Conservation (phyloP, 2,888 invertebrate species). For the Spodoptera exigua region DNA sequence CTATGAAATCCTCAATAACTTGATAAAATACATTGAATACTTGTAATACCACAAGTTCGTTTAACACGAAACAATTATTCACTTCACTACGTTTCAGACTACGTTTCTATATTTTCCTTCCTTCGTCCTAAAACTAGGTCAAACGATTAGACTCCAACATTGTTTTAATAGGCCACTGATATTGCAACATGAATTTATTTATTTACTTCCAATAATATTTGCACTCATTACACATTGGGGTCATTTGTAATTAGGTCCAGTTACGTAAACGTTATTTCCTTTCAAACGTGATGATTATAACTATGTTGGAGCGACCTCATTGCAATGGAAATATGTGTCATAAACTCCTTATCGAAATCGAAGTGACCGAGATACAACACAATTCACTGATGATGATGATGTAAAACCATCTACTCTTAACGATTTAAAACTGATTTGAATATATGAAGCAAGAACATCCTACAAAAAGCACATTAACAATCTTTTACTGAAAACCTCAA, state of each 20-base stretch:
- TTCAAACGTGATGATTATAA: constrained; percentile 1
- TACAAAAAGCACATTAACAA: constrained; percentile 14
- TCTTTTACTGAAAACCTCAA: constrained; percentile 13
- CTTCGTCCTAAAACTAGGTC: constrained; percentile 48
- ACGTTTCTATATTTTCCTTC: constrained; percentile 48
- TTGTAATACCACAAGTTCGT: constrained; percentile 11
- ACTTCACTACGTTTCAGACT: constrained; percentile 20
- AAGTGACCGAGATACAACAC: constrained; percentile 9
- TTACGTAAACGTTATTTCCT: constrained; percentile 16
- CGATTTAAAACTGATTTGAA: constrained; percentile 2
- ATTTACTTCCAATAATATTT: constrained; percentile 44
- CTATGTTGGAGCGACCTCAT: not conserved
- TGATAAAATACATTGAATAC: constrained; percentile 8
- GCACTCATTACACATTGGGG: constrained; percentile 44
- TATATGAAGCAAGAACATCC: constrained; percentile 16
- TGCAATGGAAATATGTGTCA: not conserved
- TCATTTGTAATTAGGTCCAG: constrained; percentile 38
- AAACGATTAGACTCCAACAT: constrained; percentile 51
- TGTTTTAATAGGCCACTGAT: constrained; percentile 49
- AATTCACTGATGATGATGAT: not conserved
- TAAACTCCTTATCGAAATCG: not conserved
- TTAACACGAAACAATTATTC: constrained; percentile 17
- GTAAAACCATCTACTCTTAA: constrained; percentile 27
- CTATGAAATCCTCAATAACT: constrained; percentile 13
- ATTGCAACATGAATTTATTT: constrained; percentile 45